These are phyloP conservation scores for Fulica atra DNA, from an alignment of 2,113 vertebrate genomes.

Conservation along the genomic window DNA sequence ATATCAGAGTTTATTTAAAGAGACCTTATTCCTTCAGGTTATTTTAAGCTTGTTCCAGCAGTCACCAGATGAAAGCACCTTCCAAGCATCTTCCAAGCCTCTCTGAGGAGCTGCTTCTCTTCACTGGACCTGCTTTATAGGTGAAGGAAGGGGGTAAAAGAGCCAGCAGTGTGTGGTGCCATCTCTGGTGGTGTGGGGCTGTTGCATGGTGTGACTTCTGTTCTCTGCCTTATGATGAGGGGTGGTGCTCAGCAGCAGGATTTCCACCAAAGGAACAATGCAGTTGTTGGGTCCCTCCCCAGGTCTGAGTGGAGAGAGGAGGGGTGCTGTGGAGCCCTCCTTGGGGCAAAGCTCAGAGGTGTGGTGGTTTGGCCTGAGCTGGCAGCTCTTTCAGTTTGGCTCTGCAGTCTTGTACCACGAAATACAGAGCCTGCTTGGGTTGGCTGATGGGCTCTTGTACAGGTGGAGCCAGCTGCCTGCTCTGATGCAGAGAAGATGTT, in stretches of 20 bases:
- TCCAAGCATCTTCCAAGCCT: background rate
- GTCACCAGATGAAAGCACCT: background rate
- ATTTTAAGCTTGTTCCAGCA: background rate
- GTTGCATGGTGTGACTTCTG: background rate
- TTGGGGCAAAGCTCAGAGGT: accelerated
- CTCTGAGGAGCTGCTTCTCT: background rate
- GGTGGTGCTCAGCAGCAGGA: background rate
- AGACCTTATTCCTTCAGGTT: background rate
- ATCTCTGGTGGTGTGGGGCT: background rate
- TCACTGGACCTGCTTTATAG: background rate
- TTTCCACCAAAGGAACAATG: background rate
- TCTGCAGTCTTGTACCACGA: background rate
- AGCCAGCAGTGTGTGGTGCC: background rate
- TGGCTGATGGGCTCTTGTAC: background rate
- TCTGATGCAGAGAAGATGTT: background rate
- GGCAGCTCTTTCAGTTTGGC: background rate
- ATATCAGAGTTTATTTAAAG: background rate
- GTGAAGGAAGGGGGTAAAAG: background rate
- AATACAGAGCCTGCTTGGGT: background rate
- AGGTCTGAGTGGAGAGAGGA: background rate
- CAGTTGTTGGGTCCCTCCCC: background rate
- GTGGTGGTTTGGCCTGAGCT: background rate
- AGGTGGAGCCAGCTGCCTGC: background rate
- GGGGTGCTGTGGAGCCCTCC: background rate
- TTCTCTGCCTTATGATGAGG: background rate